Conservation (phyloP, 1,140 invertebrate genomes). For the Venturia canescens region DNA sequence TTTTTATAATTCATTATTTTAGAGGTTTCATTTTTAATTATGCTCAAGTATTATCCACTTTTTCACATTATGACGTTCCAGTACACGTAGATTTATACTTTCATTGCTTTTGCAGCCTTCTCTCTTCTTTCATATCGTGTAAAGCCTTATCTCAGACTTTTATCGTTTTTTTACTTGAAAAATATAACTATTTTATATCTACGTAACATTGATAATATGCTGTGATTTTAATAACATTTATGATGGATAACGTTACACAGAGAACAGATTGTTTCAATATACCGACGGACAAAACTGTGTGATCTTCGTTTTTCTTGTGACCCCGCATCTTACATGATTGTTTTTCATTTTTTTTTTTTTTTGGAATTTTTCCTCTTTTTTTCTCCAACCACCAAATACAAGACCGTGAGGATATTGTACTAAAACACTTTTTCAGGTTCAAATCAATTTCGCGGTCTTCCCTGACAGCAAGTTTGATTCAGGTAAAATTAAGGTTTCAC, state of each 20-base stretch:
- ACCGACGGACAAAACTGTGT: not conserved
- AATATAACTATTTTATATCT: not conserved
- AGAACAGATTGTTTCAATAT: not conserved
- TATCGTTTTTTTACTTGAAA: not conserved
- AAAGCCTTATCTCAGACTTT: not conserved
- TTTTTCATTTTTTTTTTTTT: too few species aligned
- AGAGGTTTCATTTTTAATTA: too few species aligned
- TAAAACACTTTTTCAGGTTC: slow-evolving; percentile 74
- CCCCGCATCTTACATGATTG: not conserved
- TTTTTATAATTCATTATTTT: too few species aligned
- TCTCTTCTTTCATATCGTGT: not conserved
- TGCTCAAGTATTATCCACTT: too few species aligned
- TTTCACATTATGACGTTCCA: too few species aligned
- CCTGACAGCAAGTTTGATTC: slow-evolving; percentile 74
- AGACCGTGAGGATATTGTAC: slow-evolving; percentile 65
- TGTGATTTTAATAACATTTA: not conserved
- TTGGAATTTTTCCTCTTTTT: too few species aligned
- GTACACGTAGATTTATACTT: too few species aligned
- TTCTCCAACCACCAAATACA: slow-evolving; percentile 1
- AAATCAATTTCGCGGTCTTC: slow-evolving; percentile 75
- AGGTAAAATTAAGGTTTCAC: slow-evolving; percentile 72
- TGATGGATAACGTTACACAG: not conserved
- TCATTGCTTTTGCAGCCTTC: too few species aligned
- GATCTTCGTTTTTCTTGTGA: slow-evolving; percentile 24
- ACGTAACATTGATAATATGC: slow-evolving; percentile 3